Base-by-base conservation (phyloP, 2,888 invertebrate genomes). In the Drosophila glabriapex region DNA sequence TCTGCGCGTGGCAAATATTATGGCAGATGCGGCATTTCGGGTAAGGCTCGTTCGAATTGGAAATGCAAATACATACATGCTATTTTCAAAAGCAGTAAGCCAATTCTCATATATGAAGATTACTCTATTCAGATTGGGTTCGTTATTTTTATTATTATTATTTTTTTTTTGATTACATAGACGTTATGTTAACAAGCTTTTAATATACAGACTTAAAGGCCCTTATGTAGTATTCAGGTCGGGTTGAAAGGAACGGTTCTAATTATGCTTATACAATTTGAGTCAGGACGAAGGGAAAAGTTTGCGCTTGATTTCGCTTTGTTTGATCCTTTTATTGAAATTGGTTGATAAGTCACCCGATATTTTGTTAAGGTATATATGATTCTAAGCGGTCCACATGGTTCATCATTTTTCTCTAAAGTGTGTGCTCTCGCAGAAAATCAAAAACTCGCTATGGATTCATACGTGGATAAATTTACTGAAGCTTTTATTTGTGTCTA, bases 1-100 rank as follows among this genome's bases (percentile, higher is more conserved):
- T 41, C 55, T 53, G 60, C 46, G 43, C 59, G 59, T 55, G 66
- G 56, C 68, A 63, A 62, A 62, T 63, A 73, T 58, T 61, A 64
- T 67, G 72, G 50, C 52, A 58, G 64, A 52, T 62, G 25, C 31
- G 61, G 41, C 53, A 68, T 49, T 39, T 56, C 12, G 25, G 64
- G 64, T 55, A 60, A 65, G 52, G 46, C 31, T 59, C n/a, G 35
- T 14, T 49, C 28, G 28, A 41, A 61, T 28, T 31, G 54, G 22
- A 59, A 46, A 52, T 66, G 28, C 35, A 63, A 39, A 55, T 56
- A 12, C 22, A 53, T 53, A 3, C n/a, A 52, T 49, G 55, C 31
- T 5, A 19, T 35, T 29, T 55, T 39, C 46, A 22, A 16, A 29
- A 29, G 33, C 10, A 46, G 49, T 37, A 25, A 64, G 41, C 54